Conservation (phyloP, 1,140 invertebrate genomes). For the Ridgeia piscesae region DNA sequence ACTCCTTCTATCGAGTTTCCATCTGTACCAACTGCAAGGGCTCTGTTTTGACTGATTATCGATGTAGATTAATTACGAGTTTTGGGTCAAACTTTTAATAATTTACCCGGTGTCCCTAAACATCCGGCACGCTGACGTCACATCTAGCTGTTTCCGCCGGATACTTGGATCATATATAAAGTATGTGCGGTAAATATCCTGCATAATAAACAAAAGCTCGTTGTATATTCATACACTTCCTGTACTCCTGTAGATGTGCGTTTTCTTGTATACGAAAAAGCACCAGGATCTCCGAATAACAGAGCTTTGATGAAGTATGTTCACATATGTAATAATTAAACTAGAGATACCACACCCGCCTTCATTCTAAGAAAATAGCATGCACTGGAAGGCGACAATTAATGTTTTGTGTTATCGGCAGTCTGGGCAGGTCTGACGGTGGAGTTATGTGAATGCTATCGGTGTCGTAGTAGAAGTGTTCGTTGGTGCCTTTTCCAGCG, state of each 20-base stretch:
- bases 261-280: neutral
- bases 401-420: neutral
- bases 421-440: neutral
- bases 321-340: too few species aligned
- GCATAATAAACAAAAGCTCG: too few species aligned
- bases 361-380: neutral
- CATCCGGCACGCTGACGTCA: neutral
- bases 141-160: too few species aligned
- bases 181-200: too few species aligned
- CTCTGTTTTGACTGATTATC: neutral
- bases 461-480: neutral
- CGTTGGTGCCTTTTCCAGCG: neutral
- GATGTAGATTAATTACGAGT: neutral
- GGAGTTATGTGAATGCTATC: neutral
- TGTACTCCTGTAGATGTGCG: neutral
- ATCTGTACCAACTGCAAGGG: neutral
- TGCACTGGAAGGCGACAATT: neutral
- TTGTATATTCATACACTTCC: neutral
- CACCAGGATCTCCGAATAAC: neutral
- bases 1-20: neutral
- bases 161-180: too few species aligned
- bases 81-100: neutral
- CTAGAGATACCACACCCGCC: too few species aligned
- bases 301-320: neutral
- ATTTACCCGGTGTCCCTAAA: neutral